Conservation (phyloP, 2,113 vertebrate species). For the Neofelis nebulosa region DNA sequence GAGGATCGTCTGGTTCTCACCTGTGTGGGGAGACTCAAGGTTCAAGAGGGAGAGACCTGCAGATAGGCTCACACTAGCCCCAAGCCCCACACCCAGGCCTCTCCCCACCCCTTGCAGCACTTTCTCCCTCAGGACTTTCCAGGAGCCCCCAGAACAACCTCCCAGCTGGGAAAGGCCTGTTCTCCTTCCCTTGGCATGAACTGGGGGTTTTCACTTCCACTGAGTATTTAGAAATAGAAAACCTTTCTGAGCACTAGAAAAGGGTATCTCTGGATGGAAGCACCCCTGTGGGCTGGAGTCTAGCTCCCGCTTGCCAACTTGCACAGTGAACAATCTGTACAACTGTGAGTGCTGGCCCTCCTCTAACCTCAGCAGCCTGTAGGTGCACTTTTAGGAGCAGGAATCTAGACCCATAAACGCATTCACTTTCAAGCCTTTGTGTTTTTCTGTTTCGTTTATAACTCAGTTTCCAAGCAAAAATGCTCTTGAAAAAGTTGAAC, state of each 20-base stretch:
- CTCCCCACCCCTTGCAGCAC: background rate
- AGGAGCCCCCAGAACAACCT: background rate
- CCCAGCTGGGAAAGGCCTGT: background rate
- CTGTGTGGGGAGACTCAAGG: constrained; percentile 24
- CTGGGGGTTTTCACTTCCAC: background rate
- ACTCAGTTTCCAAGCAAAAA: background rate
- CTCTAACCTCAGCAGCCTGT: background rate
- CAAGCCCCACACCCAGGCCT: background rate
- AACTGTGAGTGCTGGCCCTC: background rate
- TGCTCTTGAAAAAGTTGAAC: background rate
- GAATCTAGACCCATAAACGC: background rate
- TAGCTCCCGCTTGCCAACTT: background rate
- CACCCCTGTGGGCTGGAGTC: no score
- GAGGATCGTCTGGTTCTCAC: constrained; percentile 41
- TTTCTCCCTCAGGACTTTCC: background rate
- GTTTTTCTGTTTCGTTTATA: background rate
- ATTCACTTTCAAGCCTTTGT: fast-evolving
- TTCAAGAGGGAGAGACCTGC: background rate
- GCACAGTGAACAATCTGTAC: background rate
- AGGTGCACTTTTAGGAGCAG: background rate
- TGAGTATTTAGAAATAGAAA: background rate
- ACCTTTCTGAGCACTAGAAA: background rate
- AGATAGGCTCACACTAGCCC: background rate
- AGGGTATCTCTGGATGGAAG: background rate
- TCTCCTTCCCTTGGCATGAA: background rate